Evolutionary conservation across 2,797 vertebrate species (phyloP), one percentile per base, ranked within the genome.

Genomic region (Luscinia luscinia): DNA sequence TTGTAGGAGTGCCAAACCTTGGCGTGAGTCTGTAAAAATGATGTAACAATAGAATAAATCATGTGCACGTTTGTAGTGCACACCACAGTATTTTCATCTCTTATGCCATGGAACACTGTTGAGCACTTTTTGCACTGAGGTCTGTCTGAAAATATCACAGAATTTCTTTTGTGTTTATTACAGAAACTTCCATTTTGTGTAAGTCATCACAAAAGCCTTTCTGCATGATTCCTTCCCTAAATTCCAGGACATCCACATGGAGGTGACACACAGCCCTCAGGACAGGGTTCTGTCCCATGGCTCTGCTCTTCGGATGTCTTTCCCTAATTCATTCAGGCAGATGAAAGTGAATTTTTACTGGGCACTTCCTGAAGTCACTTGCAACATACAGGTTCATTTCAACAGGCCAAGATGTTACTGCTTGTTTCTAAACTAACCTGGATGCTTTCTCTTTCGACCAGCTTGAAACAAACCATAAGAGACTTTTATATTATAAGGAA

Each of bases 1-100:
- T 98, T 98, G 48, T 99, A 99, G 4, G 98, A 98, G 86, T 99
- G 99, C 99, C 99, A 99, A 34, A 98, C 98, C 86, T 98, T 98
- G 5, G 99, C 98, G 0, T 99, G 99, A 51, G 98, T 98, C 99
- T 99, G 83, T 72, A 72, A 97, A 41, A 69, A 34, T 14, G 30
- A 69, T 14, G 84, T 45, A 66, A 46, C 89, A 38, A 32, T 58
- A n/a, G 77, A 28, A 36, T 8, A 18, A 61, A 21, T 46, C 23
- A 5, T 4, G 7, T 7, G 11, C 41, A 28, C 2, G 0, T 46
- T 51, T 51, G 49, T 28, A 51, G 27, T 51, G 27, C 27, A 51
- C 27, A 28, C 16, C 49, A 28, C 49, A 28, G 11, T 28, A 18
- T 57, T 58, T 40, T 16, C 52, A 34, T 63, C 32, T 59, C 9